Evolutionary conservation across 2,888 invertebrate species (phyloP).

Genomic region (Scotopteryx bipunctaria): DNA sequence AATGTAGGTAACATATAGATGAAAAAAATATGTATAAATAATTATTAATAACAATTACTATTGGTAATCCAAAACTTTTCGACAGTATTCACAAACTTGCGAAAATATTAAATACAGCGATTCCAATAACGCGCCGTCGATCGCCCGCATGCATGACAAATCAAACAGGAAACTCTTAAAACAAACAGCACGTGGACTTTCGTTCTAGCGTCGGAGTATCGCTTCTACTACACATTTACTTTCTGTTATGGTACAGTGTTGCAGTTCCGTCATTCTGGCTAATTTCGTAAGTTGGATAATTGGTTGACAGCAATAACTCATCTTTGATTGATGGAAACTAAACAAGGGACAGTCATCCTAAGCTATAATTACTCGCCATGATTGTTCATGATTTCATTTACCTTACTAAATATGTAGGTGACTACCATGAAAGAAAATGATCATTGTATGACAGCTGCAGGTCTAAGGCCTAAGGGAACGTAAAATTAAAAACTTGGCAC

Average conservation of each 20-base stretch:
- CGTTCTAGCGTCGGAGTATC: neutral
- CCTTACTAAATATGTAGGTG: too few relatives aligned
- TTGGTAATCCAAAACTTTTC: too few relatives aligned
- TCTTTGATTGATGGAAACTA: conserved; percentile 31
- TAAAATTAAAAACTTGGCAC: too few relatives aligned
- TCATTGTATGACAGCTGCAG: too few relatives aligned
- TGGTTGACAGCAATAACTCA: conserved; percentile 21
- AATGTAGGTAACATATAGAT: too few relatives aligned
- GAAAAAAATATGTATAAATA: too few relatives aligned
- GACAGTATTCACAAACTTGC: neutral
- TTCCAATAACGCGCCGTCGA: too few relatives aligned
- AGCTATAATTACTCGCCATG: neutral
- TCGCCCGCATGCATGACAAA: too few relatives aligned
- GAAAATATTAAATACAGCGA: neutral
- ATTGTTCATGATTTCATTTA: conserved; percentile 3
- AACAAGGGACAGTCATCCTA: conserved; percentile 19
- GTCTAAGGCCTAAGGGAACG: too few relatives aligned
- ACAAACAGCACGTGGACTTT: neutral
- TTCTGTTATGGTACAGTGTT: neutral
- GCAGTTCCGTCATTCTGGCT: conserved; percentile 4
- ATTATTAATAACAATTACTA: too few relatives aligned
- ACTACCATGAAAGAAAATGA: too few relatives aligned
- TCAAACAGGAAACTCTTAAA: neutral
- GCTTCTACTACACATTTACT: neutral
- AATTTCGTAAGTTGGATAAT: conserved; percentile 11